phyloP scores from a whole-genome alignment of 53 echinoderm and acorn worm genomes.

The Temnopleurus reevesii region DNA sequence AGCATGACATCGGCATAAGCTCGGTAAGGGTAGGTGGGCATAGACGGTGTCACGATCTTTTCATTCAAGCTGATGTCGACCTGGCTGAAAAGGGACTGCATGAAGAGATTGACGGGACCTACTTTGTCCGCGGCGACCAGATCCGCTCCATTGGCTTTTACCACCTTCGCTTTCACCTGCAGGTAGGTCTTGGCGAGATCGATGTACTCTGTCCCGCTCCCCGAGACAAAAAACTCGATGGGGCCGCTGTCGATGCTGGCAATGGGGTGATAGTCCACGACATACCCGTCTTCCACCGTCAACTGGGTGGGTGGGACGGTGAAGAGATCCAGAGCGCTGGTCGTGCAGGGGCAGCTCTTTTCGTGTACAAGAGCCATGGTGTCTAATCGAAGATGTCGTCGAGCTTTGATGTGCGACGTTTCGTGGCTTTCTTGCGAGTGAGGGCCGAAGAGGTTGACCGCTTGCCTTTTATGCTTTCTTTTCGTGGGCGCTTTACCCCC shows the following conservation, averaged over 20 bases:
- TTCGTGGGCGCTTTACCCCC: too few relatives aligned
- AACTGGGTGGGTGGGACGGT: slow-evolving; percentile 55
- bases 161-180: slow-evolving; percentile 55
- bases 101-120: slow-evolving; percentile 43
- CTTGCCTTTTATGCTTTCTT: background rate
- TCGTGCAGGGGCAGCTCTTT: slow-evolving; percentile 40
- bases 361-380: background rate
- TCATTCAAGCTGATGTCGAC: slow-evolving; percentile 61
- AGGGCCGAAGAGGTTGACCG: background rate
- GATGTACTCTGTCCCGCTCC: slow-evolving; percentile 56
- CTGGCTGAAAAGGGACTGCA: slow-evolving; percentile 57
- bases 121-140: slow-evolving; percentile 45
- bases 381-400: background rate
- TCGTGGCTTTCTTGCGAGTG: background rate
- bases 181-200: slow-evolving; percentile 61
- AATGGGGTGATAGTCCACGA: slow-evolving; percentile 57
- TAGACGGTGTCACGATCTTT: slow-evolving; percentile 41
- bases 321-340: slow-evolving; percentile 52
- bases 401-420: background rate
- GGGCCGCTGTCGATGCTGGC: slow-evolving; percentile 28
- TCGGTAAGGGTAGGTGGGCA: slow-evolving; percentile 43
- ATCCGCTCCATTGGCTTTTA: slow-evolving; percentile 29
- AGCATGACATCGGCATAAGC: slow-evolving; percentile 32
- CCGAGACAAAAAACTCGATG: slow-evolving; percentile 53
- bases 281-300: slow-evolving; percentile 9